Evolutionary conservation across 2,888 invertebrate species (phyloP), one percentile per base, ranked within the genome.

Genomic region (Poecilobothrus nobilitatus): DNA sequence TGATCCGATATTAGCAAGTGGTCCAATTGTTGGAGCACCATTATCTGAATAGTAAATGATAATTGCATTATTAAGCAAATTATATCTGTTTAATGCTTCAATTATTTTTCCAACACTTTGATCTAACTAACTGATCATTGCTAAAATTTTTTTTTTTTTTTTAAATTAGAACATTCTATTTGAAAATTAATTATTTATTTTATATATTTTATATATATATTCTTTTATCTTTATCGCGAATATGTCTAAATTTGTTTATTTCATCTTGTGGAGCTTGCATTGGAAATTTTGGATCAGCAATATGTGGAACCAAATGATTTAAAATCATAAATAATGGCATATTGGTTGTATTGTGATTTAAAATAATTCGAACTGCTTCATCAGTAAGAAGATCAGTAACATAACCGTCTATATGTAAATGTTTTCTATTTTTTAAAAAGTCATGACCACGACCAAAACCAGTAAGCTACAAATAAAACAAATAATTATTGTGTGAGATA

Each of bases 11-110:
- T 94, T 95, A 66, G 84, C 78, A 76, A 88, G 87, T 66, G 85
- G 75, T 0, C 92, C 94, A 68, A 85, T 83, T 1, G 92, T 89
- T 66, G 92, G 91, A 0, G 89, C 92, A 0, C 95, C 94, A 78
- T 96, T 96, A 78, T 96, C 97, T 18, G 94, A 90, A 73, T 91
- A 87, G 78, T 96, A 97, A 1, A 94, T 80, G 68, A 97, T 85
- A 65, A 97, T 87, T 0, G 94, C 91, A 77, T 95, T 90, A 63
- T 92, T 83, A 72, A 95, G 82, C 81, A 94, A 89, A 2, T 84
- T 84, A 70, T 86, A 87, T 0, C 85, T 78, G 67, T 86, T 83
- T 68, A 97, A 81, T 5, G 91, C 87, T 66, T 85, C 78, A 0
- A 94, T 84, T 18, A 96, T 86, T 61, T 87, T 85, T 0, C 94